These are phyloP conservation scores for Perccottus glenii DNA, from an alignment of 2,113 vertebrate genomes.

Conservation along the genomic window DNA sequence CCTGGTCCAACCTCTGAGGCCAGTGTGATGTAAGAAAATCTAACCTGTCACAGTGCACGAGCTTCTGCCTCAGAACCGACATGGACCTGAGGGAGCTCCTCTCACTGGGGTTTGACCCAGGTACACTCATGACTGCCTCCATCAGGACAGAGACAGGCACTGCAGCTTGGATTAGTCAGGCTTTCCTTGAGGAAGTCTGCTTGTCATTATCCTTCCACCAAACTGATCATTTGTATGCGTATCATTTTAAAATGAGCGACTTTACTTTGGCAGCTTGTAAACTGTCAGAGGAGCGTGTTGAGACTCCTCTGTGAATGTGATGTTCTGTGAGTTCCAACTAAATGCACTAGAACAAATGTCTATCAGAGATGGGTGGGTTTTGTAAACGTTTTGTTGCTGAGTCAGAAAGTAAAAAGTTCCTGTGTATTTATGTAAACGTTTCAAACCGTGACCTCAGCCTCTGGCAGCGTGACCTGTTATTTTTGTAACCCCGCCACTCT, in stretches of 20 bases:
- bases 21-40: no score
- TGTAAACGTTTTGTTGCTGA: conserved; percentile 2
- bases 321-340: conserved; percentile 10
- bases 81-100: conserved; percentile 12
- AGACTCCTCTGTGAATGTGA: neutral
- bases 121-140: conserved; percentile 45
- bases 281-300: conserved; percentile 15
- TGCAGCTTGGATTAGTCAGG: conserved; percentile 6
- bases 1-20: conserved; percentile 11
- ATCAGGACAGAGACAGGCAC: conserved; percentile 33
- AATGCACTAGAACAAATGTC: conserved; percentile 25
- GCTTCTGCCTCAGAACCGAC: no score
- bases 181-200: conserved; percentile 15
- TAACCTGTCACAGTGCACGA: no score
- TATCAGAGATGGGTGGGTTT: conserved; percentile 18
- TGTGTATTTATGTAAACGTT: conserved; percentile 3
- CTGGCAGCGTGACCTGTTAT: conserved; percentile 37
- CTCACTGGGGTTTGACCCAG: neutral
- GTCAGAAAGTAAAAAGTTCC: conserved; percentile 21
- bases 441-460: conserved; percentile 33
- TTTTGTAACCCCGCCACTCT: conserved; percentile 17
- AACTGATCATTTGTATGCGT: conserved; percentile 18
- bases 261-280: conserved; percentile 26
- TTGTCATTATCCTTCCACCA: conserved; percentile 31
- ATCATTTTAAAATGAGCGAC: conserved; percentile 29